Percentiles rank a stretch among this genome's conserved stretches.
Evolutionary conservation across 2,888 invertebrate species (phyloP).

Genomic region (Erebia palarica): DNA sequence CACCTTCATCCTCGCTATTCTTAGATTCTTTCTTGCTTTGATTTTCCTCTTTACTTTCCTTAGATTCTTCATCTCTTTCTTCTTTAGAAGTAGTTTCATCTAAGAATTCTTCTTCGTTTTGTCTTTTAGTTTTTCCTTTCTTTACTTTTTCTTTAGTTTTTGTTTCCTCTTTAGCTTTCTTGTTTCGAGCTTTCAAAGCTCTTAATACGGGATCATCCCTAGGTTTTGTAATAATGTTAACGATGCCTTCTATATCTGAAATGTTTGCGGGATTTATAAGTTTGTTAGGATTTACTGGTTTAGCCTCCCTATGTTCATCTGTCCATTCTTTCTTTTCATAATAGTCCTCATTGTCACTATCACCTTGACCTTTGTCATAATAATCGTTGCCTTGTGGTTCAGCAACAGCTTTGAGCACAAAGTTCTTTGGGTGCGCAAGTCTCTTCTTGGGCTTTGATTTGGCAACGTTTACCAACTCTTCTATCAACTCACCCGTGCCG

Average conservation of each 20-base stretch:
- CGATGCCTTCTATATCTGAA: conserved; percentile 68
- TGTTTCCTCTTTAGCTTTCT: conserved; percentile 27
- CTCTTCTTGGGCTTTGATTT: conserved; percentile 69
- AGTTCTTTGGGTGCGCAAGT: conserved; percentile 66
- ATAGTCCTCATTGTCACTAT: conserved; percentile 63
- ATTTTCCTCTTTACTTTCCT: conserved; percentile 35
- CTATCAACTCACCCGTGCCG: conserved; percentile 67
- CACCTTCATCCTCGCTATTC: conserved; percentile 47
- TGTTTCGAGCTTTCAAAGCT: conserved; percentile 37
- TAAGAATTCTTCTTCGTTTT: conserved; percentile 27
- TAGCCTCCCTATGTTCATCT: conserved; percentile 54
- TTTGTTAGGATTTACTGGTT: conserved; percentile 42
- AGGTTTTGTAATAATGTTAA: conserved; percentile 59
- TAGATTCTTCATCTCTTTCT: conserved; percentile 35
- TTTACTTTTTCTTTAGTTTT: conserved; percentile 25
- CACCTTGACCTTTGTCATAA: conserved; percentile 63
- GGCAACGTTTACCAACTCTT: conserved; percentile 61
- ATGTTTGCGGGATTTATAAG: conserved; percentile 33
- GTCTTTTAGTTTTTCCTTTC: conserved; percentile 24
- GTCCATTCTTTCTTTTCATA: conserved; percentile 74
- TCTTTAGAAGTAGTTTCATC: conserved; percentile 36
- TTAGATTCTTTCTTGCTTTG: conserved; percentile 16
- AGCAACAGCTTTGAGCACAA: conserved; percentile 60
- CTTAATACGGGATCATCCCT: conserved; percentile 47
- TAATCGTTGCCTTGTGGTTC: conserved; percentile 65